Base-by-base conservation (phyloP, 53 echinoderm and acorn worm genomes). In the Luidia sarsii region DNA sequence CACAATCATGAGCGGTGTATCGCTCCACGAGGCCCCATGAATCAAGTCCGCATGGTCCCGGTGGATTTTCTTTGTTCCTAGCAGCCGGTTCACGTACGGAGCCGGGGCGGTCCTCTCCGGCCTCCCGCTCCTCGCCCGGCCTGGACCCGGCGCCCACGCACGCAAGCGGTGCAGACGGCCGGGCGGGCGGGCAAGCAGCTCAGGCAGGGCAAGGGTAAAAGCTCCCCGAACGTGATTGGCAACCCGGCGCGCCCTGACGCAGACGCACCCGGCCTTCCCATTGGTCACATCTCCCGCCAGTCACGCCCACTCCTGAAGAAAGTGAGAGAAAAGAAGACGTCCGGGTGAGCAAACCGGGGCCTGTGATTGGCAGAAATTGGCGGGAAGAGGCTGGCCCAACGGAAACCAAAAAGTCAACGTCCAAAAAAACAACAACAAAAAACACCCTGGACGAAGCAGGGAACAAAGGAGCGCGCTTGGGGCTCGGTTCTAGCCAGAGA, bases 51-150 rank as follows among this genome's bases (percentile, higher is more conserved):
- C 30, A 29, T 61, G 33, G 59, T 45, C 61, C 77, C 77, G 77
- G 45, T 77, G 48, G 49, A 77, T 19, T 77, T 77, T 77, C 77
- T 77, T 77, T 77, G 77, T 77, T 77, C 33, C 31, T 3, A 61
- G 48, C 77, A 55, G 77, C 77, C 77, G 77, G 59, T 74, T 77
- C 77, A 55, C 77, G 77, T 60, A 46, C 77, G 62, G 77, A n/a
- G 55, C 18, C 27, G 16, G 30, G 21, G 23, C n/a, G 39, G 43
- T 77, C 7, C 5, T 33, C 61, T 72, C 32, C 20, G 13, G 2
- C 14, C 36, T 19, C 20, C 38, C 3, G 64, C 36, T 19, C 35
- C 19, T 18, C 64, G 27, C 27, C 35, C 37, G 52, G 8, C 36
- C 38, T 24, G 39, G 73, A 11, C 73, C n/a, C n/a, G n/a, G n/a